Conservation (phyloP, 2,797 vertebrate species). For the Sebastes jordani region DNA sequence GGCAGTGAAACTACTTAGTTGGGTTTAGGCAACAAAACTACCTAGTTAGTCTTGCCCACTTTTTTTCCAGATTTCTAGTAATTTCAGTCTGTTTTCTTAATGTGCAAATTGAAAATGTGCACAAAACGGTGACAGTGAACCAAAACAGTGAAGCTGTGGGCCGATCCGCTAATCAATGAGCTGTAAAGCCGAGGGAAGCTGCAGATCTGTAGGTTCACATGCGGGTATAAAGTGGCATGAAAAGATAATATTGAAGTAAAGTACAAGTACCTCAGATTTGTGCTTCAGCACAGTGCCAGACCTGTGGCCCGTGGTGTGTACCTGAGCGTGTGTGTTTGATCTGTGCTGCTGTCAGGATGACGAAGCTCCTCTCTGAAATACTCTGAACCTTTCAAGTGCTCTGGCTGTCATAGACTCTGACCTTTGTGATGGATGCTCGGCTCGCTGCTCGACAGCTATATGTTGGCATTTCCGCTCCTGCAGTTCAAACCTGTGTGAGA, state of each 20-base stretch:
- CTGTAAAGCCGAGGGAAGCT: neutral
- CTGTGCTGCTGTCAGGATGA: conserved; percentile 12
- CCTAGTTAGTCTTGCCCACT: too few relatives aligned
- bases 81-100: neutral
- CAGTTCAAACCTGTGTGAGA: conserved; percentile 5
- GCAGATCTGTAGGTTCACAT: neutral
- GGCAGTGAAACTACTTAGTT: too few relatives aligned
- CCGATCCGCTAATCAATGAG: neutral
- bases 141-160: neutral
- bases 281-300: neutral
- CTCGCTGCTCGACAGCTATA: conserved; percentile 13
- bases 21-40: too few relatives aligned
- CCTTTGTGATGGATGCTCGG: conserved; percentile 58
- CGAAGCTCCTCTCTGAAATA: conserved; percentile 20
- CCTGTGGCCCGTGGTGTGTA: neutral
- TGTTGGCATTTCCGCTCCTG: conserved; percentile 39
- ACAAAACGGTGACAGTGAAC: neutral
- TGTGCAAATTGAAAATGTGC: neutral
- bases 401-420: conserved; percentile 38
- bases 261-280: neutral
- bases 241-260: neutral
- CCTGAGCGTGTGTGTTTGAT: conserved; percentile 1
- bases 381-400: conserved; percentile 42
- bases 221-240: neutral
- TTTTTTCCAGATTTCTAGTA: neutral